A percentile compares a stretch with the other conserved stretches of the same genome.
Evolutionary conservation across 2,888 invertebrate species (phyloP).

Genomic region (Pristionchus mayeri): DNA sequence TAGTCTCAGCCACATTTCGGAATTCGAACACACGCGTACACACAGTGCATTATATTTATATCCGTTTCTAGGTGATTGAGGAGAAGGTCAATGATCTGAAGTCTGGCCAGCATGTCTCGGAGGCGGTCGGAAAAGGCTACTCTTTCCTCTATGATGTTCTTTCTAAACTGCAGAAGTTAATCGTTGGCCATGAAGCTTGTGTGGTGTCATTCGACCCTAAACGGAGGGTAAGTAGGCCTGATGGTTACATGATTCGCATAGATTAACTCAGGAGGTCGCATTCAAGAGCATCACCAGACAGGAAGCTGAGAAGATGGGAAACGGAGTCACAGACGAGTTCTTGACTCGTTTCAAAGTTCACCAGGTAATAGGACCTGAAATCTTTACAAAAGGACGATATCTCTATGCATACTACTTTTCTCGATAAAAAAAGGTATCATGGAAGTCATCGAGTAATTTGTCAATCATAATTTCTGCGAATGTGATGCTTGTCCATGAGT

Average conservation of each 20-base stretch:
- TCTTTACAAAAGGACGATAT: too few relatives aligned
- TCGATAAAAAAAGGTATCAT: too few relatives aligned
- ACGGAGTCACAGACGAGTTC: background rate
- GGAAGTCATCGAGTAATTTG: too few relatives aligned
- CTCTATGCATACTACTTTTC: too few relatives aligned
- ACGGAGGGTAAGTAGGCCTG: background rate
- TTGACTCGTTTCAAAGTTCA: background rate
- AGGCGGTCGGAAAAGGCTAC: background rate
- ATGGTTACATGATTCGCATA: background rate
- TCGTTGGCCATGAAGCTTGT: background rate
- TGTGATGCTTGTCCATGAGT: too few relatives aligned
- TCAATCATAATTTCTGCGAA: too few relatives aligned
- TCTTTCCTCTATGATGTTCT: constrained; percentile 1
- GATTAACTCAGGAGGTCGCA: background rate
- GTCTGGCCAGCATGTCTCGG: too few relatives aligned
- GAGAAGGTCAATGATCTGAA: background rate
- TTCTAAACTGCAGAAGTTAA: background rate
- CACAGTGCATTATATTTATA: too few relatives aligned
- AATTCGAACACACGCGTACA: too few relatives aligned
- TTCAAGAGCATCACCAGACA: background rate
- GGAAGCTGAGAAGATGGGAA: background rate
- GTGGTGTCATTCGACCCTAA: background rate
- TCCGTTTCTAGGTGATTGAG: background rate
- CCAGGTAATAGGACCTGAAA: too few relatives aligned
- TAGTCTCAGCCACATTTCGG: too few relatives aligned